Conservation (phyloP, 2,113 vertebrate genomes). For the Aphyosemion australe region DNA sequence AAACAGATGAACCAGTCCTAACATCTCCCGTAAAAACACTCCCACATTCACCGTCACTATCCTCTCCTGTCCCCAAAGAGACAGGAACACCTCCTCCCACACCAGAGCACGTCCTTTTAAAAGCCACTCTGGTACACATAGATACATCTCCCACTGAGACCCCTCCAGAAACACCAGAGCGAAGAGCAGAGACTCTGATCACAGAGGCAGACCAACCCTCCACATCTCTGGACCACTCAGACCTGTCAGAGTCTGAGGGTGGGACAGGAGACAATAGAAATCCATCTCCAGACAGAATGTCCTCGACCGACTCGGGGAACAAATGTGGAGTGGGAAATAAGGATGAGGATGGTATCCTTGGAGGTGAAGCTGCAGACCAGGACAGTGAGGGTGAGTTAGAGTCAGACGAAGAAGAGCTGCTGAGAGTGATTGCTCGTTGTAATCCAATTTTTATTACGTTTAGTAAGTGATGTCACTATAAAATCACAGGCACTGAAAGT, state of each 20-base stretch:
- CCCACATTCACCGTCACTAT: slow-evolving; percentile 35
- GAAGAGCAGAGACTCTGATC: background rate
- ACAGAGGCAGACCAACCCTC: slow-evolving; percentile 39
- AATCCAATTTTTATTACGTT: slow-evolving; percentile 62
- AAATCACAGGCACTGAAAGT: slow-evolving; percentile 28
- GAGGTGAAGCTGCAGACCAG: slow-evolving; percentile 48
- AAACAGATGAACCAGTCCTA: slow-evolving; percentile 55
- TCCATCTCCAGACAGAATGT: slow-evolving; percentile 18
- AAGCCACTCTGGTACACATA: slow-evolving; percentile 42
- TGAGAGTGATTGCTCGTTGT: slow-evolving; percentile 59
- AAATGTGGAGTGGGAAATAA: background rate
- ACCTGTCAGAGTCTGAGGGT: slow-evolving; percentile 12
- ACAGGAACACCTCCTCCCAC: slow-evolving; percentile 30
- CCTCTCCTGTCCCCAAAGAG: slow-evolving; percentile 15
- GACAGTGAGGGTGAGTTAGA: slow-evolving; percentile 55
- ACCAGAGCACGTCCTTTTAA: slow-evolving; percentile 41
- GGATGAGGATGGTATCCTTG: slow-evolving; percentile 41
- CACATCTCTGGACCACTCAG: slow-evolving; percentile 49
- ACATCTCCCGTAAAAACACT: slow-evolving; percentile 38
- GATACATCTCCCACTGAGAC: slow-evolving; percentile 35
- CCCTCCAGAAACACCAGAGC: slow-evolving; percentile 28
- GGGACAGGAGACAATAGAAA: background rate
- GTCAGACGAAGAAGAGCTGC: slow-evolving; percentile 65
- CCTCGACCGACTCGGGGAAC: slow-evolving; percentile 24
- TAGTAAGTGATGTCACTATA: slow-evolving; percentile 52